phyloP scores from a whole-genome alignment of 2,113 vertebrate species.

The Calyptomena viridis region DNA sequence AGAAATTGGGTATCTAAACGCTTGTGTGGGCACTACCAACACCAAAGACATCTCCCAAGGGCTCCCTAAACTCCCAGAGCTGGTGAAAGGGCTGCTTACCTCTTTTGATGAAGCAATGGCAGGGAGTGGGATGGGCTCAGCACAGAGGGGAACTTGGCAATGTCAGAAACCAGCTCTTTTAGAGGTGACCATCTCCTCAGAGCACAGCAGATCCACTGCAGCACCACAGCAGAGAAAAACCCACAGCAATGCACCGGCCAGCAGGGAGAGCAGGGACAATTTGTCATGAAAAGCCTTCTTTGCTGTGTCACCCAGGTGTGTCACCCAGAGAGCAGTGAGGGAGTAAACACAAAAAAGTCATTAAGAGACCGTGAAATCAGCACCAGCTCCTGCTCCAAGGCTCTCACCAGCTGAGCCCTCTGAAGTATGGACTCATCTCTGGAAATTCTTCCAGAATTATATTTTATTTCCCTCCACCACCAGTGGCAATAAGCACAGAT shows the following conservation, averaged over 20 bases:
- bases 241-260: background rate
- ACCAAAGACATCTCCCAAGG: background rate
- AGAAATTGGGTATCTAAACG: background rate
- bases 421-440: background rate
- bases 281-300: background rate
- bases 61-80: background rate
- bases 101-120: background rate
- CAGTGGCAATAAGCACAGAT: background rate
- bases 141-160: background rate
- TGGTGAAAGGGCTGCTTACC: background rate
- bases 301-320: background rate
- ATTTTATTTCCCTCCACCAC: background rate
- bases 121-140: background rate
- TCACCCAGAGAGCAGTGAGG: background rate
- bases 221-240: background rate
- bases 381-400: background rate
- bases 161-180: background rate
- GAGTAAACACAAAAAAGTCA: background rate
- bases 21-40: background rate
- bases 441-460: background rate
- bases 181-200: background rate
- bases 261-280: background rate
- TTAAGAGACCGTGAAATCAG: background rate
- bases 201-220: background rate
- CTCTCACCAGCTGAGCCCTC: background rate